phyloP scores from a whole-genome alignment of 2,888 invertebrate genomes.

The Eueremaeus valkanovi region DNA sequence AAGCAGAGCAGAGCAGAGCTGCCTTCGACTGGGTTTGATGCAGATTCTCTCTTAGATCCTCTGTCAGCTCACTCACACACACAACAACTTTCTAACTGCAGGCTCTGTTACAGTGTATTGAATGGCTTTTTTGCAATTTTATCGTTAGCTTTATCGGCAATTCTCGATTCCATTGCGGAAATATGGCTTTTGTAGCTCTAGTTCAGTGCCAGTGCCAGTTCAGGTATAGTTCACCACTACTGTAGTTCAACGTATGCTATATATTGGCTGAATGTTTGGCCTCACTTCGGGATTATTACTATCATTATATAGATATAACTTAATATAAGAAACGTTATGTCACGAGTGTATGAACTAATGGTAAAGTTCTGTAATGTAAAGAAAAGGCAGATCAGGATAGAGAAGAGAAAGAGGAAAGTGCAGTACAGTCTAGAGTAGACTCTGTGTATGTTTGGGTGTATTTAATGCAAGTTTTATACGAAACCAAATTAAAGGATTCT shows the following conservation, averaged over 20 bases:
- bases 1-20: not conserved
- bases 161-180: constrained; percentile 23
- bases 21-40: not conserved
- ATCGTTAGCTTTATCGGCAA: constrained; percentile 26
- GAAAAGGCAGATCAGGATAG: not conserved
- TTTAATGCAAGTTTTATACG: not conserved
- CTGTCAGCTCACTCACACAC: not conserved
- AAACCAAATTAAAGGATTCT: constrained; percentile 18
- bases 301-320: constrained; percentile 25
- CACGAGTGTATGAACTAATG: not conserved
- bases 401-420: too few species aligned
- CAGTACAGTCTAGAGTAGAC: too few species aligned
- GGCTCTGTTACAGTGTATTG: not conserved
- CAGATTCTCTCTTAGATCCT: not conserved
- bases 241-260: not conserved
- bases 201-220: not conserved
- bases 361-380: not conserved
- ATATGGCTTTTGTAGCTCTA: not conserved
- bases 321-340: constrained; percentile 22
- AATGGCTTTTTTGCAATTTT: constrained; percentile 29
- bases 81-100: not conserved
- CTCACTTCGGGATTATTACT: not conserved
- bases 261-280: not conserved
- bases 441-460: too few species aligned
- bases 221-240: not conserved